Base-by-base conservation (phyloP, 1,140 invertebrate genomes). In the Himalopsyche phryganea region DNA sequence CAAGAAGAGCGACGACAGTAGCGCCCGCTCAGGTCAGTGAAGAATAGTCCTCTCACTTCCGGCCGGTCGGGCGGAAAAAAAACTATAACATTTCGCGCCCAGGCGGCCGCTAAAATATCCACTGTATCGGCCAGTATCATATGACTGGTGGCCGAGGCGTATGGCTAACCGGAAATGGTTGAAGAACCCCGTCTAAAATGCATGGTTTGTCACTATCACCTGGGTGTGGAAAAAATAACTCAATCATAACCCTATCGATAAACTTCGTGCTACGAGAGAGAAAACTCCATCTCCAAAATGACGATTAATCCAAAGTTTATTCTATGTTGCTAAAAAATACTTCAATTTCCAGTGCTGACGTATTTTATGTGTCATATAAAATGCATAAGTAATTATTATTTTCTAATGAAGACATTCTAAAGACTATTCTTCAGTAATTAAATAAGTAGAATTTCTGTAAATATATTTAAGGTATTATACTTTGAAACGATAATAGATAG, bases 1-100 rank as follows among this genome's bases (percentile, higher is more conserved):
- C 72, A 6, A 67, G 71, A 65, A 67, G 67, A 66, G 54, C 61
- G 15, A 68, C 66, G 50, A 72, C 68, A 33, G 66, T 42, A 2
- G 13, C 55, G 14, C 35, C 67, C 3, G 19, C 71, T 19, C 60
- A 67, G 45, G 72, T 66, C 56, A 69, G 59, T 45, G 68, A 59
- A 32, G 71, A 73, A 50, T 62, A 62, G 47, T 33, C 35, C 20
- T 48, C 17, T 5, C n/a, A 40, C 15, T 5, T 13, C 11, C 15
- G 38, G 15, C n/a, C n/a, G 38, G 15, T 40, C 5, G 42, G 42
- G 18, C 18, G 5, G n/a, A 15, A 45, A 6, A 9, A 11, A 17
- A 17, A n/a, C 13, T 15, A 45, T 45, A 45, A 45, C 42, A n/a
- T 17, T 14, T 5, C 4, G 42, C 5, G 14, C n/a, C 42, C 17